phyloP scores from a whole-genome alignment of 2,797 vertebrate genomes.

The Percopsis omiscomaycus region DNA sequence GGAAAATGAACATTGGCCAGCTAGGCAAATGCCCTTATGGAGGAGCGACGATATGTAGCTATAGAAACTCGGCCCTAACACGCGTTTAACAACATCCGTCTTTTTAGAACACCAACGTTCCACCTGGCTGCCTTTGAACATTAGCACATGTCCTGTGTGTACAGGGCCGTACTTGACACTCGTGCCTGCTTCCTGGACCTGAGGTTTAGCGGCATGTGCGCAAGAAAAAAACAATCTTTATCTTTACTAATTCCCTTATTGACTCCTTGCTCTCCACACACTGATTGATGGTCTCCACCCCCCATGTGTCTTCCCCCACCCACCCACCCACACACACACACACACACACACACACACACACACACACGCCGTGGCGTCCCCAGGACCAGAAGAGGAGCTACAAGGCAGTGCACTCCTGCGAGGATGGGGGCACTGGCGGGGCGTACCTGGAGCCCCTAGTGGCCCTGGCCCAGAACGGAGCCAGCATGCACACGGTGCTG shows the following conservation, averaged over 20 bases:
- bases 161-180: too few species aligned
- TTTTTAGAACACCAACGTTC: too few species aligned
- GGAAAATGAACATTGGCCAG: too few species aligned
- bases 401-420: conserved; percentile 88
- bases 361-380: conserved; percentile 62
- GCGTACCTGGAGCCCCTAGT: conserved; percentile 88
- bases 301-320: conserved; percentile 51
- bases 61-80: too few species aligned
- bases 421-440: conserved; percentile 79
- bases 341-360: conserved; percentile 10
- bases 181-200: too few species aligned
- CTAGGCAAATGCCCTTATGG: too few species aligned
- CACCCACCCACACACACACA: conserved; percentile 11
- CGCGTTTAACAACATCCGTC: too few species aligned
- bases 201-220: too few species aligned
- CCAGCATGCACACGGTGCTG: conserved; percentile 95
- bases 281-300: conserved; percentile 67
- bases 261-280: conserved; percentile 50
- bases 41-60: too few species aligned
- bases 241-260: conserved; percentile 6
- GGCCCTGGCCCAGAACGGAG: conserved; percentile 92
- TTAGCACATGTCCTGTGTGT: too few species aligned
- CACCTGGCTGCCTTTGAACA: too few species aligned
- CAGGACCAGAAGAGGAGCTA: conserved; percentile 94
- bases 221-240: too few species aligned